Conservation (phyloP, 1,140 invertebrate species). For the Orussus abietinus region DNA sequence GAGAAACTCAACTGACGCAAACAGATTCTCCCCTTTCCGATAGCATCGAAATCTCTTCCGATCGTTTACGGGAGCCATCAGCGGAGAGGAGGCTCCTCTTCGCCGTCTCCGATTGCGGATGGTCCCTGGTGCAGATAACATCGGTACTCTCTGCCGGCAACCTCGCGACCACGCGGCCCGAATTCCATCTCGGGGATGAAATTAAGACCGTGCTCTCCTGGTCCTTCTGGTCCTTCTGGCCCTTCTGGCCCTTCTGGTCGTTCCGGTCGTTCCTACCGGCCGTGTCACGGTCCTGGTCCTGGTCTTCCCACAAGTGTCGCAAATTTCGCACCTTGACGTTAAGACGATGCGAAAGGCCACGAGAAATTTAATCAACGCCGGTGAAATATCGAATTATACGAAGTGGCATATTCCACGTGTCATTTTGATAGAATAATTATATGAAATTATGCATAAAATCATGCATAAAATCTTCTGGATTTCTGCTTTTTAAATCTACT, state of each 20-base stretch:
- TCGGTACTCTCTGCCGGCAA: not conserved
- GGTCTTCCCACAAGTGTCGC: no score
- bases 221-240: no score
- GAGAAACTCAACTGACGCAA: not conserved
- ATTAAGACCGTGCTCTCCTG: slow-evolving; percentile 22
- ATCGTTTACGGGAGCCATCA: not conserved
- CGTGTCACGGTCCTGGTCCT: no score
- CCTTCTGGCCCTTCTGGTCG: no score
- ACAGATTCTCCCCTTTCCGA: slow-evolving; percentile 4
- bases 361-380: not conserved
- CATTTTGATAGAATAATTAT: no score
- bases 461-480: no score
- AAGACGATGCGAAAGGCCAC: slow-evolving; percentile 5
- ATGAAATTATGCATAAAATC: no score
- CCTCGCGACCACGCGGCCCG: slow-evolving; percentile 6
- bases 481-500: no score
- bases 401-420: no score
- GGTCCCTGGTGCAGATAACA: slow-evolving; percentile 1
- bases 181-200: slow-evolving; percentile 25
- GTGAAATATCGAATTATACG: slow-evolving; percentile 6
- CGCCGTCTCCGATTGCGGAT: no score
- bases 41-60: slow-evolving; percentile 1
- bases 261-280: no score
- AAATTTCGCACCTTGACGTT: not conserved
- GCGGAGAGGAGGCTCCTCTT: not conserved